phyloP scores from a whole-genome alignment of 2,797 vertebrate species.

The Poecilia velifera region DNA sequence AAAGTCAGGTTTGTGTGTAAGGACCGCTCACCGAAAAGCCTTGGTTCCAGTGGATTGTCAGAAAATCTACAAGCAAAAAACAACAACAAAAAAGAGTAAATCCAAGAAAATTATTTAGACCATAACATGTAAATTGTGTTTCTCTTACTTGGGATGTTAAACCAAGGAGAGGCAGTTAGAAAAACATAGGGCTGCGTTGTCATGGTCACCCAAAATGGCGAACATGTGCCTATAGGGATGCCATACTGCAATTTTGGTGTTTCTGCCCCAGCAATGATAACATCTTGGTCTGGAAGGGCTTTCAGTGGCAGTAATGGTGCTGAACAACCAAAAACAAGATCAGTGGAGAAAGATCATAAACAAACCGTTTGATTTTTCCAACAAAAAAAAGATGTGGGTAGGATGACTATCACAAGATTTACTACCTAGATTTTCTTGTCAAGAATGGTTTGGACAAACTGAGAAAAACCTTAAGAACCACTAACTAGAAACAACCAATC shows the following conservation, averaged over 20 bases:
- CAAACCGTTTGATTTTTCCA: neutral
- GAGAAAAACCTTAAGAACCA: neutral
- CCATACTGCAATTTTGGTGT: accelerated
- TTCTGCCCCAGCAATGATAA: neutral
- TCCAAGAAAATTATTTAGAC: neutral
- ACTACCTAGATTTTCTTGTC: neutral
- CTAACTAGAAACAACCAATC: neutral
- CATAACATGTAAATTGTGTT: neutral
- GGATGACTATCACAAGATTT: neutral
- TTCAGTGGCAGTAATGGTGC: neutral
- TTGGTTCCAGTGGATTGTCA: neutral
- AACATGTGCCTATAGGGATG: neutral
- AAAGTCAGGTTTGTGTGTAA: neutral
- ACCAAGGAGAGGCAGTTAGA: constrained; percentile 48
- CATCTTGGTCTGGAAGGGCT: neutral
- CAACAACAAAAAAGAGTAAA: neutral
- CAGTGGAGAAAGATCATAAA: neutral
- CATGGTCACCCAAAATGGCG: constrained; percentile 59
- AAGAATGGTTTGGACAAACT: neutral
- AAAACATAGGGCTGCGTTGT: constrained; percentile 44
- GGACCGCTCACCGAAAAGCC: constrained; percentile 9
- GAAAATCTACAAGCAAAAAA: constrained; percentile 29
- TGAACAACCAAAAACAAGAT: constrained; percentile 4
- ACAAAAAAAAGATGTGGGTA: neutral
- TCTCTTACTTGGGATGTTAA: constrained; percentile 58